Base-by-base conservation (phyloP, 2,888 invertebrate species). In the Clitarchus hookeri region DNA sequence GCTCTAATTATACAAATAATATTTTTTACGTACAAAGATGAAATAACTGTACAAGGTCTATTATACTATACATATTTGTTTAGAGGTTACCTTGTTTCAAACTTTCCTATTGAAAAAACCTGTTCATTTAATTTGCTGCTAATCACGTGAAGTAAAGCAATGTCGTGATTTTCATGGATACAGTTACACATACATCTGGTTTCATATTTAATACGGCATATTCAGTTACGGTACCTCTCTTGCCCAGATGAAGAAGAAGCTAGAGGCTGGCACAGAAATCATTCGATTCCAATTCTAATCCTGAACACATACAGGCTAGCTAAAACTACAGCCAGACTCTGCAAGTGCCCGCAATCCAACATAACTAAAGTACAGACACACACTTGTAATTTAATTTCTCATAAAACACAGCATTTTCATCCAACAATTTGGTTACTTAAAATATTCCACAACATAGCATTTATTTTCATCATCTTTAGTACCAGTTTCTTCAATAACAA, bases 11-110 rank as follows among this genome's bases (percentile, higher is more conserved):
- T 82, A 82, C 82, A 82, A 82, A 82, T 82, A 82, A 82, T 82
- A 36, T 36, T 85, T 36, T 25, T n/a, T 85, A 85, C 54, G 83
- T 83, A 85, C 83, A 85, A 85, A 85, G 85, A 85, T 83, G 54
- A 83, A 83, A 82, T 54, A 85, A 65, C 54, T 85, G 85, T 83
- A 85, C 83, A 85, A 82, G 65, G 65, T 65, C 65, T 85, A 36
- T 54, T 85, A 82, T 85, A 83, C 85, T 85, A 54, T 48, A 83
- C 27, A 85, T 54, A 27, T 85, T 83, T 48, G 65, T 44, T 85
- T 85, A 83, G 36, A 85, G 78, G 48, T 36, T 27, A 54, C 65
- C n/a, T 84, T 54, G n/a, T 44, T 84, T 25, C 65, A 54, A 65
- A 25, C 48, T 25, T 65, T 84, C 53, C 25, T 25, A 44, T 84